Evolutionary conservation across 2,888 invertebrate species (phyloP).

Genomic region (Perdita meconis): DNA sequence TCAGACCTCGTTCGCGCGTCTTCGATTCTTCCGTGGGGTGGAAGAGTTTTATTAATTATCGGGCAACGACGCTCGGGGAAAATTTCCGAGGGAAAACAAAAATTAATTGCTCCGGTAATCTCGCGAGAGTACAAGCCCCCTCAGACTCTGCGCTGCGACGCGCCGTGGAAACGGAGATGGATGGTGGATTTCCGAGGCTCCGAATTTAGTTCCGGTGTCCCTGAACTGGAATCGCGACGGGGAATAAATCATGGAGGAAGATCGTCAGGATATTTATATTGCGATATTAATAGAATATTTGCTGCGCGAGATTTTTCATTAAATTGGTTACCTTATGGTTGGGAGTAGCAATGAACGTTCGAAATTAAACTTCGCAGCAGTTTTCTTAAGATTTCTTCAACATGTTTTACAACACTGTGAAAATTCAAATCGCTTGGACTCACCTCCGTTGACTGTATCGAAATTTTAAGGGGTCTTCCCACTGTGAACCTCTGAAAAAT

Average conservation of each 20-base stretch:
- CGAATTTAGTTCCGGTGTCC: background rate
- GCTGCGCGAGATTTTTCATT: too few relatives aligned
- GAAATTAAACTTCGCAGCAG: too few relatives aligned
- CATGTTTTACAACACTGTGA: too few relatives aligned
- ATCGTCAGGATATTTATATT: background rate
- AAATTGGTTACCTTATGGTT: too few relatives aligned
- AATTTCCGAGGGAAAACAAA: constrained; percentile 13
- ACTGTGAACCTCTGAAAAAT: too few relatives aligned
- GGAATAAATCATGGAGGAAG: background rate
- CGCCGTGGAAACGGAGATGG: constrained; percentile 4
- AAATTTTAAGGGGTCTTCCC: too few relatives aligned
- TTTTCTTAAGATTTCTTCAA: too few relatives aligned
- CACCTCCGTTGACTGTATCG: too few relatives aligned
- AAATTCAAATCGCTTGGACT: too few relatives aligned
- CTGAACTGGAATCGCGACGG: background rate
- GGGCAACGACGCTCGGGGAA: background rate
- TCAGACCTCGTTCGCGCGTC: background rate
- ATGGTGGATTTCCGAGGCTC: background rate
- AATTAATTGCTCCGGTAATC: constrained; percentile 24
- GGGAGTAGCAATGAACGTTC: too few relatives aligned
- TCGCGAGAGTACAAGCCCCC: background rate
- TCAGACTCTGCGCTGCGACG: background rate
- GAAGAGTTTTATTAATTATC: constrained; percentile 29
- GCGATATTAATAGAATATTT: too few relatives aligned
- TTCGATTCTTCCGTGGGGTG: constrained; percentile 12